Evolutionary conservation across 2,888 invertebrate species (phyloP).

Genomic region (Mythimna albipuncta): DNA sequence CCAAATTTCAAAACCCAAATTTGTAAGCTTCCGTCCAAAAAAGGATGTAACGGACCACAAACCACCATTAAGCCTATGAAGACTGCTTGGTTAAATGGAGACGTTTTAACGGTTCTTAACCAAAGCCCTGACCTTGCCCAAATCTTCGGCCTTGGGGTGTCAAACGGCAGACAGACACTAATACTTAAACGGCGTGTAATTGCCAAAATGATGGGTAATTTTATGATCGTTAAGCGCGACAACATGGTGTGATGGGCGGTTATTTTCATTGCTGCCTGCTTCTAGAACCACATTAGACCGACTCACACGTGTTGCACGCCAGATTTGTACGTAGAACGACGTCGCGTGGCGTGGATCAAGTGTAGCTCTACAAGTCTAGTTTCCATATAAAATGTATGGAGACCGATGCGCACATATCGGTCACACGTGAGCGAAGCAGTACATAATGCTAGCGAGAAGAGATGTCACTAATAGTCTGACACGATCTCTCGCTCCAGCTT

Average conservation of each 20-base stretch:
- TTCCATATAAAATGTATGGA: too few species aligned
- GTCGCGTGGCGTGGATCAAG: too few species aligned
- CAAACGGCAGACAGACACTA: background rate
- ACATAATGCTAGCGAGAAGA: too few species aligned
- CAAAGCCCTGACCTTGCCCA: background rate
- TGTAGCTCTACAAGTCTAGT: too few species aligned
- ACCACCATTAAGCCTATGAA: background rate
- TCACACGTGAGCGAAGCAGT: too few species aligned
- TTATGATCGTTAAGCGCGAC: background rate
- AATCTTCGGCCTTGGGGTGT: background rate
- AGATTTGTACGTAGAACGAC: too few species aligned
- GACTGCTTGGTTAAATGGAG: background rate
- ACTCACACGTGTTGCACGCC: too few species aligned
- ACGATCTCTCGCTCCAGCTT: too few species aligned
- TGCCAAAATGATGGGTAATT: background rate
- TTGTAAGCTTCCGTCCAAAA: background rate
- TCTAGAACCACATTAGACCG: too few species aligned
- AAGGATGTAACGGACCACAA: background rate
- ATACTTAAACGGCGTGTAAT: background rate
- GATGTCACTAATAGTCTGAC: too few species aligned
- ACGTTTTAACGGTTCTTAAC: background rate
- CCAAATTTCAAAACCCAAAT: too few species aligned
- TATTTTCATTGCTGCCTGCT: background rate
- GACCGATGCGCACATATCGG: too few species aligned
- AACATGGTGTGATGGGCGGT: background rate